Percentiles rank a stretch among this genome's conserved stretches.
phyloP scores from a whole-genome alignment of 2,888 invertebrate species.

The Amiota mariae region DNA sequence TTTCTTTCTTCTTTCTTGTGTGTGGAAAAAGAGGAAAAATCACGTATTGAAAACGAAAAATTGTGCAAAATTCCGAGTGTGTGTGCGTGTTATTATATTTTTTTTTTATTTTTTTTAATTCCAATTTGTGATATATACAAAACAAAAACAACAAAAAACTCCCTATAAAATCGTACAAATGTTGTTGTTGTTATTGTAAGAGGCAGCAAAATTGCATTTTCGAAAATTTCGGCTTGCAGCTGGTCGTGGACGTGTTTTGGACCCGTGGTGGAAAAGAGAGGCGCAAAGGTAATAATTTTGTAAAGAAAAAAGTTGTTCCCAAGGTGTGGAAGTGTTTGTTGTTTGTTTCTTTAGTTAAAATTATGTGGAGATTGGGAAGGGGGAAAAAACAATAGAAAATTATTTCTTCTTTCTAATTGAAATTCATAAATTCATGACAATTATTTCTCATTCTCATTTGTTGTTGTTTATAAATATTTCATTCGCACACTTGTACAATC shows the following conservation, averaged over 20 bases:
- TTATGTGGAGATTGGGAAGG: too few species aligned
- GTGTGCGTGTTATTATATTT: neutral
- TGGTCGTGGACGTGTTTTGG: constrained; percentile 73
- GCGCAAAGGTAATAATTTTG: constrained; percentile 72
- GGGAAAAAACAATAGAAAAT: neutral
- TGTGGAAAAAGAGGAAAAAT: neutral
- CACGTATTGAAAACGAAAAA: neutral
- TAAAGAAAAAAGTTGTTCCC: neutral
- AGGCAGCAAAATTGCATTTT: constrained; percentile 71
- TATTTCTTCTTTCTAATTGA: neutral
- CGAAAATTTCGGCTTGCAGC: constrained; percentile 71
- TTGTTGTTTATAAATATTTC: neutral
- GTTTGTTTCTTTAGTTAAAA: neutral
- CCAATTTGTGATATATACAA: constrained; percentile 22
- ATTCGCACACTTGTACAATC: neutral
- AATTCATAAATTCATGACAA: neutral
- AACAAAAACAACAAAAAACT: too few species aligned
- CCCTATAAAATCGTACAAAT: constrained; percentile 47
- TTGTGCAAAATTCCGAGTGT: neutral
- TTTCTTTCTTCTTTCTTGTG: too few species aligned
- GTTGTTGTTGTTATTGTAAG: constrained; percentile 57
- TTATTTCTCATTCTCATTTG: neutral
- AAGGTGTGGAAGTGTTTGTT: neutral
- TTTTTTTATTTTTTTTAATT: neutral
- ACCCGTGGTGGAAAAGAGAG: constrained; percentile 72